Base-by-base conservation (phyloP, 2,888 invertebrate species). In the Archaeoteleia sp. region DNA sequence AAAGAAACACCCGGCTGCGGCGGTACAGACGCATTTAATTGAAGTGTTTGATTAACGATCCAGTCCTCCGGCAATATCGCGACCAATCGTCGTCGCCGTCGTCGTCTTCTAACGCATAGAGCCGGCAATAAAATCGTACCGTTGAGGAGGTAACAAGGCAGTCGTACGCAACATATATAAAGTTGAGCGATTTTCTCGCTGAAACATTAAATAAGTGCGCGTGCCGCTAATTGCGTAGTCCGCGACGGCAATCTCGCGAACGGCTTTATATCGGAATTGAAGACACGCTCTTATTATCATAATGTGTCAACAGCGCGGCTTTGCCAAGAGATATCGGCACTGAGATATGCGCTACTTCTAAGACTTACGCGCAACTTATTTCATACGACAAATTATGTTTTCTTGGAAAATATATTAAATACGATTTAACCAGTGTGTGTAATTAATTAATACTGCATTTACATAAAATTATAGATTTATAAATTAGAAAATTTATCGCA, bases 141-240 rank as follows among this genome's bases (percentile, higher is more conserved):
- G 32, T 14, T 27, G 61, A 55, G 37, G 54, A 49, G 46, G 25
- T 8, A 48, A 15, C 48, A 58, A 30, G 30, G 15, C 46, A 53
- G 53, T 55, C 61, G 40, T 43, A 37, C 30, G 20, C 20, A 46
- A 42, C 51, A 15, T 53, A 60, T 55, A 60, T 55, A 39, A 62
- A 57, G 34, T 54, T 49, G 58, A 54, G 45, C 54, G 49, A 58
- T 68, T 68, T 61, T 53, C 43, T 46, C 48, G 12, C 29, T 27
- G 39, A 17, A 34, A 40, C 54, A 54, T 54, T 51, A 68, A 68
- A 37, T 49, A 53, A 37, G 51, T 58, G 46, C 57, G 58, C 67
- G 67, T 67, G 67, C 62, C 48, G 48, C 57, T 67, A 67, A 67
- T 67, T 67, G 67, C 48, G 43, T 35, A 57, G 34, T 46, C 40